A percentile compares a stretch with the other conserved stretches of the same genome.
phyloP scores from a whole-genome alignment of 2,797 vertebrate species.

The Sphenopsis melanotis region DNA sequence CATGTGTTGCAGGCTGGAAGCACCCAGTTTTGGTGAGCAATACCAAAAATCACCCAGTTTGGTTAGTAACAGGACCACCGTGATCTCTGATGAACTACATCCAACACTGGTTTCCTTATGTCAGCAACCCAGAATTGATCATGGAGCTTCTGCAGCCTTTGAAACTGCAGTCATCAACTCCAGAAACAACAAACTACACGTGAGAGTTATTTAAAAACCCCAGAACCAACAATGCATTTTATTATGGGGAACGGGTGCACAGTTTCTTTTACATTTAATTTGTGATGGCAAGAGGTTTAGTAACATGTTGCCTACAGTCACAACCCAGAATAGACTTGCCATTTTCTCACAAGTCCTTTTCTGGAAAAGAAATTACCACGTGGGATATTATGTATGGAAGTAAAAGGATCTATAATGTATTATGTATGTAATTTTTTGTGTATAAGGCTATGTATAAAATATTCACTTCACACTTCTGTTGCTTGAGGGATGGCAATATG shows the following conservation, averaged over 20 bases:
- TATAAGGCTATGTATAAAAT: slow-evolving; percentile 47
- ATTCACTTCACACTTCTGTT: slow-evolving; percentile 48
- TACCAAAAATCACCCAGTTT: neutral
- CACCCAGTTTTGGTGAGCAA: neutral
- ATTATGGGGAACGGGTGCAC: neutral
- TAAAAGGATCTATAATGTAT: slow-evolving; percentile 56
- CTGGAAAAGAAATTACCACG: slow-evolving; percentile 21
- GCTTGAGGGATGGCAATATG: slow-evolving; percentile 34
- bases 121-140: neutral
- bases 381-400: slow-evolving; percentile 47
- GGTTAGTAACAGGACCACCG: neutral
- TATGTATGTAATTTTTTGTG: slow-evolving; percentile 61
- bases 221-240: neutral
- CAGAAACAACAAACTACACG: neutral
- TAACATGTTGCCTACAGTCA: slow-evolving; percentile 33
- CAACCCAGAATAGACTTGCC: slow-evolving; percentile 36
- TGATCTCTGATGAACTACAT: neutral
- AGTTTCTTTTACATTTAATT: slow-evolving; percentile 35
- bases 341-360: slow-evolving; percentile 19
- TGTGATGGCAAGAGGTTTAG: slow-evolving; percentile 31
- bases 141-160: neutral
- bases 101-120: neutral
- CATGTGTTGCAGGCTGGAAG: neutral
- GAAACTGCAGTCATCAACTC: neutral
- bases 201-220: neutral